Evolutionary conservation across 2,797 vertebrate genomes (phyloP).

Genomic region (Pipistrellus pygmaeus): DNA sequence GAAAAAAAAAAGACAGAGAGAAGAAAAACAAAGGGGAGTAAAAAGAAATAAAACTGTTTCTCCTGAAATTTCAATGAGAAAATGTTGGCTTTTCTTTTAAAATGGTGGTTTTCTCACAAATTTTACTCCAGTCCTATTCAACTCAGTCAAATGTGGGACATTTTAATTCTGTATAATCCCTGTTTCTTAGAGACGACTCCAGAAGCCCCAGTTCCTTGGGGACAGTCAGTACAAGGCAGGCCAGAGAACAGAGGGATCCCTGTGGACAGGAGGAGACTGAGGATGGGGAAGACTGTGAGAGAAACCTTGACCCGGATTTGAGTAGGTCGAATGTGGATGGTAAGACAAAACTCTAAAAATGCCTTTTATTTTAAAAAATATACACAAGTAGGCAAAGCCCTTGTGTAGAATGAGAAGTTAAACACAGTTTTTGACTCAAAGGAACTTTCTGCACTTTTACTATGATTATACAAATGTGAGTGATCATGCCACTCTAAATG

Average conservation of each 20-base stretch:
- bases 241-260: slow-evolving; percentile 69
- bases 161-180: slow-evolving; percentile 69
- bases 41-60: background rate
- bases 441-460: background rate
- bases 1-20: too few relatives aligned
- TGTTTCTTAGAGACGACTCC: slow-evolving; percentile 72
- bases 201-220: slow-evolving; percentile 56
- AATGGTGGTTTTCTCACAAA: slow-evolving; percentile 62
- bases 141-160: slow-evolving; percentile 55
- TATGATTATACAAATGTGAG: background rate
- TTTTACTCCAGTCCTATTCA: slow-evolving; percentile 70
- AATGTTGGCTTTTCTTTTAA: slow-evolving; percentile 64
- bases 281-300: background rate
- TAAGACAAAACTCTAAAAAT: slow-evolving; percentile 45
- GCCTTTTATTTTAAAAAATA: background rate
- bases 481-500: background rate
- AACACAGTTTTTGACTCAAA: background rate
- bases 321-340: slow-evolving; percentile 9
- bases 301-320: slow-evolving; percentile 29
- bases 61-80: slow-evolving; percentile 11
- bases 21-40: background rate
- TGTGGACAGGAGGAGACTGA: background rate
- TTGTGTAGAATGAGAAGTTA: background rate
- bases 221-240: slow-evolving; percentile 70
- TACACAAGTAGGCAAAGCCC: background rate